Conservation (phyloP, 2,797 vertebrate species). For the Poeciliopsis gracilis region DNA sequence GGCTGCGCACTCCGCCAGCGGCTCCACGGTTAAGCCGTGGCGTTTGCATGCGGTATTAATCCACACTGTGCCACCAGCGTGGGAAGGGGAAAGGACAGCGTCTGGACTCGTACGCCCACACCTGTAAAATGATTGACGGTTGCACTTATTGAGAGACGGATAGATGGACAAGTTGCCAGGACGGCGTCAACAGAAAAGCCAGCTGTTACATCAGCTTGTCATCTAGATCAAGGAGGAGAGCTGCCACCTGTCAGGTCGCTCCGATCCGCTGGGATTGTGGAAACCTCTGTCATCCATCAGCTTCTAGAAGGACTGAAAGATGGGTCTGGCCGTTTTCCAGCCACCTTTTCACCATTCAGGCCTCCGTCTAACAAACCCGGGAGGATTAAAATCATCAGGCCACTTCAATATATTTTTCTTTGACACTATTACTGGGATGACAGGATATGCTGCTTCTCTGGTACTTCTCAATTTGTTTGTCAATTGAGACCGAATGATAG, state of each 20-base stretch:
- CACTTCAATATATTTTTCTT: not conserved
- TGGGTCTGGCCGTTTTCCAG: conserved; percentile 9
- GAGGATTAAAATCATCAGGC: conserved; percentile 14
- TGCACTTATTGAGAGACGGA: conserved; percentile 22
- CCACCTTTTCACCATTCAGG: conserved; percentile 2
- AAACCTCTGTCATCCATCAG: conserved; percentile 34
- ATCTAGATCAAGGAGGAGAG: conserved; percentile 20
- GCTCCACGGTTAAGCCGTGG: conserved; percentile 10
- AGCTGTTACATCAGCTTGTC: conserved; percentile 32
- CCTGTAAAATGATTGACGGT: conserved; percentile 12
- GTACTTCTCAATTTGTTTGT: conserved; percentile 1
- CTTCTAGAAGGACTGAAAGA: conserved; percentile 37
- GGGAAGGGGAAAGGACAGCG: conserved; percentile 23
- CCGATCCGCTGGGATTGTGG: conserved; percentile 24
- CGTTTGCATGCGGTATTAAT: conserved; percentile 4
- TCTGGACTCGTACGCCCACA: conserved; percentile 25
- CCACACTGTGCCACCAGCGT: conserved; percentile 12
- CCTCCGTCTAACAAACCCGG: not conserved
- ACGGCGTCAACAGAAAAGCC: conserved; percentile 33
- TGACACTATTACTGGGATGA: conserved; percentile 9
- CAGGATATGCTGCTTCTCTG: conserved; percentile 2
- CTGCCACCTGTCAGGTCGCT: conserved; percentile 24
- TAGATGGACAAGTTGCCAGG: conserved; percentile 10
- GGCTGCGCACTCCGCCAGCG: conserved; percentile 47
- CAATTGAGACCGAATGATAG: conserved; percentile 16